Percentiles rank a stretch among this genome's conserved stretches.
Evolutionary conservation across 2,113 vertebrate species (phyloP).

Genomic region (Tor tambroides): DNA sequence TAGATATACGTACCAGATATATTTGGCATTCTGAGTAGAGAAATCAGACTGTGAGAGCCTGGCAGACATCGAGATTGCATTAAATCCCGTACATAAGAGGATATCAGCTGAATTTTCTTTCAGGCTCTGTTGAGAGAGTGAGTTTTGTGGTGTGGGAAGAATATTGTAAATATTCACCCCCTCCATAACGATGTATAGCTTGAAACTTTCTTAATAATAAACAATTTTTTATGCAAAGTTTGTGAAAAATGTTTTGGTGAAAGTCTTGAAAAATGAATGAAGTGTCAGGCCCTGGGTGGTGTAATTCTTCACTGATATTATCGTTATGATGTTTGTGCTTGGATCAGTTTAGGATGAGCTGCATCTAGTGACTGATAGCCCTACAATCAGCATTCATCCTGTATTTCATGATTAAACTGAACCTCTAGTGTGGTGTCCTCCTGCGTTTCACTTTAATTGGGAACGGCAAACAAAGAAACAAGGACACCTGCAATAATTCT

Average conservation of each 20-base stretch:
- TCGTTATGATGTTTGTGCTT: conserved; percentile 16
- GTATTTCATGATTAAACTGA: not conserved
- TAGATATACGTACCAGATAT: not conserved
- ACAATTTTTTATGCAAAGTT: conserved; percentile 23
- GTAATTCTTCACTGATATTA: conserved; percentile 35
- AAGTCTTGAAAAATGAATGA: conserved; percentile 30
- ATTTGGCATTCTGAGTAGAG: not conserved
- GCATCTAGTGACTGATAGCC: conserved; percentile 7
- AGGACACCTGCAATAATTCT: not conserved
- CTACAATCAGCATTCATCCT: conserved; percentile 29
- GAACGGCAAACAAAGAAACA: not conserved
- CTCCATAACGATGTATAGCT: conserved; percentile 7
- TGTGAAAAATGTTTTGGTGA: conserved; percentile 12
- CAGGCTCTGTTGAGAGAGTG: not conserved
- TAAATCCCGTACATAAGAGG: conserved; percentile 12
- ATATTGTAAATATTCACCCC: conserved; percentile 21
- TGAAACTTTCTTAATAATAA: conserved; percentile 22
- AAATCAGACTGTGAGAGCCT: not conserved
- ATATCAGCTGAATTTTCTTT: conserved; percentile 24
- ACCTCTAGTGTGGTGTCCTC: not conserved
- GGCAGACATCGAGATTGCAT: conserved; percentile 6
- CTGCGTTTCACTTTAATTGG: conserved; percentile 8
- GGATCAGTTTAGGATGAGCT: conserved; percentile 20
- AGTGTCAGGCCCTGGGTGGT: conserved; percentile 23
- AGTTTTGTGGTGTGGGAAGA: conserved; percentile 16